Base-by-base conservation (phyloP, 2,888 invertebrate species). In the Pandemis heparana region DNA sequence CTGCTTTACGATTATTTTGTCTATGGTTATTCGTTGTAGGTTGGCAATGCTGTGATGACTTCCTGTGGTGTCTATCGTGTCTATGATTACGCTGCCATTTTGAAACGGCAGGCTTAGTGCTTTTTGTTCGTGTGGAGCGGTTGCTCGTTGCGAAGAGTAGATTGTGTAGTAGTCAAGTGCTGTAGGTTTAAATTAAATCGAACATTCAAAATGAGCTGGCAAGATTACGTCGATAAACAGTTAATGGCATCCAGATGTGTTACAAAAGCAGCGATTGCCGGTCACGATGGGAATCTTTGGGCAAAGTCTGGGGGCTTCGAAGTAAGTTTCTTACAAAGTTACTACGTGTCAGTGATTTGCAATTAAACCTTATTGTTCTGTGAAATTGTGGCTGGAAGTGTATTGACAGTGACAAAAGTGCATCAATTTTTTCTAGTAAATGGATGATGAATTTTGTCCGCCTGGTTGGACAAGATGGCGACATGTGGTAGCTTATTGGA, bases 221-320 rank as follows among this genome's bases (percentile, higher is more conserved):
- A 98, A 97, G 98, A 98, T 97, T 98, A 98, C 96, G 97, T 98
- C 95, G 98, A 98, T 96, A 98, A 98, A 96, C 98, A 98, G 96
- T 97, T 98, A 95, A 96, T 98, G 95, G 98, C 98, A 92, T 98
- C 98, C 94, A 97, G 97, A 95, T 98, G 98, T 97, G 98, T 98
- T 89, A 97, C 97, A 95, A 98, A 97, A 96, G 98, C 98, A 88
- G 98, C 98, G 91, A 98, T 98, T 95, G 98, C 97, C 91, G 98
- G 98, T 94, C 98, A 97, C 95, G 98, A 98, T 94, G 98, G 98
- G 92, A 98, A 97, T 95, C 96, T 98, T 92, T 98, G 98, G 98
- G 98, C 98, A 87, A 98, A 97, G 96, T 98, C 98, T 77, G 98
- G 97, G 84, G 97, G 96, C 94, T 98, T 98, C 94, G 98, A 98